phyloP scores from a whole-genome alignment of 1,140 invertebrate species.

The Mycetomoellerius zeteki region DNA sequence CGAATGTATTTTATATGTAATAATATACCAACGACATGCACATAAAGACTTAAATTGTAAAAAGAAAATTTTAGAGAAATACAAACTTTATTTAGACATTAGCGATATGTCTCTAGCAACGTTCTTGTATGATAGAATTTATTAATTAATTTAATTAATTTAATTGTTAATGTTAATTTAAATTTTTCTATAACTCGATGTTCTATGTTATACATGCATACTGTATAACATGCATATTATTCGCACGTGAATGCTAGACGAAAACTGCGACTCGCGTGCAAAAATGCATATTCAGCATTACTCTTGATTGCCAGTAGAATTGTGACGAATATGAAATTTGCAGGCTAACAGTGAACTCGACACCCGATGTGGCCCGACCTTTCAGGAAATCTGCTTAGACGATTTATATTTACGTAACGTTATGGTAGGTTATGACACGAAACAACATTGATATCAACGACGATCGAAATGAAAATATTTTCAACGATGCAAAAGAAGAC shows the following conservation, averaged over 20 bases:
- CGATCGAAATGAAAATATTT: not conserved
- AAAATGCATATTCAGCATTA: conserved; percentile 24
- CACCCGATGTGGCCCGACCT: conserved; percentile 13
- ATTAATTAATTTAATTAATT: conserved; percentile 22
- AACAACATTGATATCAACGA: not conserved
- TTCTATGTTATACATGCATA: not conserved
- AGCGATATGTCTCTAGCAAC: not conserved
- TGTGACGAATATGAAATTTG: conserved; percentile 46
- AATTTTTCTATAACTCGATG: not conserved
- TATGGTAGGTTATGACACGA: conserved; percentile 34
- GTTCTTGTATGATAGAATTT: not conserved
- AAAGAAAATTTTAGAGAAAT: not conserved
- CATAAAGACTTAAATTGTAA: not conserved
- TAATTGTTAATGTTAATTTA: conserved; percentile 1
- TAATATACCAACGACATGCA: too few species aligned
- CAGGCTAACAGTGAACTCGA: conserved; percentile 31
- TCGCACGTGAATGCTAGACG: conserved; percentile 13
- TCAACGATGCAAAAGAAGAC: not conserved
- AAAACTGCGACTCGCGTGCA: conserved; percentile 37
- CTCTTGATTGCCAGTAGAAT: not conserved
- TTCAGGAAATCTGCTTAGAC: conserved; percentile 34
- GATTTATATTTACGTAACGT: conserved; percentile 50
- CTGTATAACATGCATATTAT: not conserved
- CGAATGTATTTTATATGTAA: too few species aligned
- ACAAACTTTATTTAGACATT: not conserved